phyloP scores from a whole-genome alignment of 2,888 invertebrate species.

The Tinea pellionella region DNA sequence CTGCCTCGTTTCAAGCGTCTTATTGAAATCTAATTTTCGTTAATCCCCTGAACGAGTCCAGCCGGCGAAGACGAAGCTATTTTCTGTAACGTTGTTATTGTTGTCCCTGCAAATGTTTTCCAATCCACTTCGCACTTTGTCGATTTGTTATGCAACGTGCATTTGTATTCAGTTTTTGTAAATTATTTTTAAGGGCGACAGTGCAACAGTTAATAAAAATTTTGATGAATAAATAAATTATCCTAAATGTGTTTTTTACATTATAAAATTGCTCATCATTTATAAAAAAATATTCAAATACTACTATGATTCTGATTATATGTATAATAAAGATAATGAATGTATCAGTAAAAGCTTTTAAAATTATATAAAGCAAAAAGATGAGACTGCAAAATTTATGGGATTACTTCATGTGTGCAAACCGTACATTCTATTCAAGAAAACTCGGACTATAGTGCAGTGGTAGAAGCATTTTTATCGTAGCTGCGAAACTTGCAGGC shows the following conservation, averaged over 20 bases:
- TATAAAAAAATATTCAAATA: too few relatives aligned
- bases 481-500: conserved; percentile 51
- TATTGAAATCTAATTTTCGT: conserved; percentile 68
- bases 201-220: too few relatives aligned
- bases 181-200: too few relatives aligned
- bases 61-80: conserved; percentile 31
- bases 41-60: conserved; percentile 52
- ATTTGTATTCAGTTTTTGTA: too few relatives aligned
- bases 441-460: neutral
- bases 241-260: too few relatives aligned
- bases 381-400: neutral
- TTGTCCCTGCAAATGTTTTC: conserved; percentile 34
- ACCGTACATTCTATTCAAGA: neutral
- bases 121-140: conserved; percentile 18
- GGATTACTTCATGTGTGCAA: neutral
- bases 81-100: conserved; percentile 42
- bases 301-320: neutral
- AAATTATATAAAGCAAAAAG: neutral
- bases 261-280: too few relatives aligned
- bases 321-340: too few relatives aligned
- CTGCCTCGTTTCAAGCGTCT: conserved; percentile 54
- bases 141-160: neutral
- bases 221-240: too few relatives aligned
- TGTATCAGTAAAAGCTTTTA: too few relatives aligned
- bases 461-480: conserved; percentile 31